phyloP scores from a whole-genome alignment of 2,113 vertebrate species.

The Corythornis vintsioides region DNA sequence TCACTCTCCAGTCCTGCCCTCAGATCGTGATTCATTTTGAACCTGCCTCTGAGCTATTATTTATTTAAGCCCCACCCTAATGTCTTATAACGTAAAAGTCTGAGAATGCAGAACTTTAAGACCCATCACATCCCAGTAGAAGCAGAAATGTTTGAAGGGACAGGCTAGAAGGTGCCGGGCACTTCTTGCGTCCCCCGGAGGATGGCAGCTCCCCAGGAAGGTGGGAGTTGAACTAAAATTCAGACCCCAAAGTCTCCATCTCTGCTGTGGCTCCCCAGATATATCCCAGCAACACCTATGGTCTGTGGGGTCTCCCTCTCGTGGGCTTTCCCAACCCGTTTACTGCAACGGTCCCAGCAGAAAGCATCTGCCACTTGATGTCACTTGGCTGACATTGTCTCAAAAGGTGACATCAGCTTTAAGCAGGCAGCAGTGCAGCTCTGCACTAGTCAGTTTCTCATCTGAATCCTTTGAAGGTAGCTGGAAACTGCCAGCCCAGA shows the following conservation, averaged over 20 bases:
- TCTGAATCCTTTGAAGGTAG: not conserved
- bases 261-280: not conserved
- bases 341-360: not conserved
- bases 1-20: slow-evolving; percentile 50
- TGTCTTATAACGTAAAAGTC: slow-evolving; percentile 48
- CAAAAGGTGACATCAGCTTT: rapidly evolving
- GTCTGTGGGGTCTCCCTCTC: not conserved
- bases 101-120: slow-evolving; percentile 48
- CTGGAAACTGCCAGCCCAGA: not conserved
- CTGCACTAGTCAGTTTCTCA: rapidly evolving
- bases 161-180: not conserved
- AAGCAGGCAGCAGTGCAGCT: not conserved
- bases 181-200: rapidly evolving
- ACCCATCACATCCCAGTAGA: not conserved
- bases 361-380: not conserved
- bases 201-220: not conserved
- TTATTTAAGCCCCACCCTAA: slow-evolving; percentile 62
- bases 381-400: not conserved
- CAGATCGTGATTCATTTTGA: slow-evolving; percentile 37
- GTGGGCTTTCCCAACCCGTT: not conserved
- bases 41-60: slow-evolving; percentile 63
- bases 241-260: not conserved
- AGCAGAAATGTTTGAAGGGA: not conserved
- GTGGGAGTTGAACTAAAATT: not conserved
- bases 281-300: not conserved